A percentile compares a stretch with the other conserved stretches of the same genome.
phyloP scores from a whole-genome alignment of 2,888 invertebrate species.

The Hydroisotoma schaefferi region DNA sequence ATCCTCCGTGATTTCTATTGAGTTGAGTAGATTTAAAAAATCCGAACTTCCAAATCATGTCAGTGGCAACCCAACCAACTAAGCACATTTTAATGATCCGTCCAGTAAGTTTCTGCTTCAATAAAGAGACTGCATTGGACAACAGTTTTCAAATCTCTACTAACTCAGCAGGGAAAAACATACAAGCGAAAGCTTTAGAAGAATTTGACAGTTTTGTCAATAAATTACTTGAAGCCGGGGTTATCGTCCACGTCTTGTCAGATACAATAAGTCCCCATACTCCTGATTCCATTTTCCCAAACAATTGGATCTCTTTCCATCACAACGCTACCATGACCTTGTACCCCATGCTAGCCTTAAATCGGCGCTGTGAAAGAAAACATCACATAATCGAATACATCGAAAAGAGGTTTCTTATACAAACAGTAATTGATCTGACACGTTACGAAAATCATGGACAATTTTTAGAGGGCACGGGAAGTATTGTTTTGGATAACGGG shows the following conservation, averaged over 20 bases:
- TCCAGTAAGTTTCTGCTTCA: slow-evolving; percentile 39
- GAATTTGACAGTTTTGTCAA: slow-evolving; percentile 37
- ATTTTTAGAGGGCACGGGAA: slow-evolving; percentile 45
- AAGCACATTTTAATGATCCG: slow-evolving; percentile 39
- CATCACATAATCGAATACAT: slow-evolving; percentile 3
- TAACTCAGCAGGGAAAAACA: slow-evolving; percentile 1
- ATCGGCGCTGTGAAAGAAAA: slow-evolving; percentile 33
- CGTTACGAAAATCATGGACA: slow-evolving; percentile 30
- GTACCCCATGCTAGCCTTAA: slow-evolving; percentile 41
- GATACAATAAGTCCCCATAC: slow-evolving; percentile 33
- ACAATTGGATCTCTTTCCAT: slow-evolving; percentile 42
- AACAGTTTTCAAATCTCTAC: slow-evolving; percentile 37
- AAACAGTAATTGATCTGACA: slow-evolving; percentile 25
- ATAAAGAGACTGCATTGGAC: slow-evolving; percentile 39
- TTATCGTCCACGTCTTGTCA: slow-evolving; percentile 26
- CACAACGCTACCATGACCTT: slow-evolving; percentile 15
- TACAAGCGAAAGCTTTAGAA: slow-evolving; percentile 27
- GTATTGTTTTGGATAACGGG: slow-evolving; percentile 36
- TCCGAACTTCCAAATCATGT: background rate
- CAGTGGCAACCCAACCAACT: slow-evolving; percentile 1
- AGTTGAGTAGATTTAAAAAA: too few species aligned
- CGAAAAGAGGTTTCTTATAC: slow-evolving; percentile 15
- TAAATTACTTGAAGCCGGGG: slow-evolving; percentile 21
- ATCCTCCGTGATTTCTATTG: too few species aligned
- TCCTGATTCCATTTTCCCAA: slow-evolving; percentile 43